Evolutionary conservation across 2,888 invertebrate species (phyloP).

Genomic region (Hedychridium roseum): DNA sequence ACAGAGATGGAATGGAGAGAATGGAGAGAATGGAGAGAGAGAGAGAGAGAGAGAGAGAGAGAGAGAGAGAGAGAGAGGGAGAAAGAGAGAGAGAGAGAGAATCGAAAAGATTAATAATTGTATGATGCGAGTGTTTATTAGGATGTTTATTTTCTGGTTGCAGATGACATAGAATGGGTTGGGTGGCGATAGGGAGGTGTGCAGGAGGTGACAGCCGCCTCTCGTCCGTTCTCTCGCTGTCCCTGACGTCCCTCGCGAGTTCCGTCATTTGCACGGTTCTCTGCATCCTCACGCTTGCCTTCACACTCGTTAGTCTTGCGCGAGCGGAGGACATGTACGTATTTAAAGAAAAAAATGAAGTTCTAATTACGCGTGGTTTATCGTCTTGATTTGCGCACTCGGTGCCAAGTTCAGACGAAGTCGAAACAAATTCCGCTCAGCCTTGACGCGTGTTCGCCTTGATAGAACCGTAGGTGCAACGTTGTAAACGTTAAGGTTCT

Average conservation of each 20-base stretch:
- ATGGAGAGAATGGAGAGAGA: background rate
- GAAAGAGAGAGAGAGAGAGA: background rate
- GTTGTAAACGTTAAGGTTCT: no score
- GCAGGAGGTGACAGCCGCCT: constrained; percentile 62
- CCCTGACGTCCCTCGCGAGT: constrained; percentile 61
- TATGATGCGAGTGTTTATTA: background rate
- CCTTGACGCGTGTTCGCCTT: no score
- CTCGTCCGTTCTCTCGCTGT: constrained; percentile 62
- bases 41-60: constrained; percentile 4
- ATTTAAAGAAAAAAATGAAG: no score
- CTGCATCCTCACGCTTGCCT: constrained; percentile 57
- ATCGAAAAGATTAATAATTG: background rate
- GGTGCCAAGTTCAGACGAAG: no score
- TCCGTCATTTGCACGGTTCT: constrained; percentile 57
- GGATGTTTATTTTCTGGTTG: constrained; percentile 62
- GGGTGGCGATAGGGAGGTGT: constrained; percentile 83
- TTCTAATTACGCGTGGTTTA: no score
- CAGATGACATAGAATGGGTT: constrained; percentile 94
- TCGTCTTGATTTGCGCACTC: no score
- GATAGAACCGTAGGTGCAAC: no score
- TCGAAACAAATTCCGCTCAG: no score
- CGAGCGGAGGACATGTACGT: constrained; percentile 62
- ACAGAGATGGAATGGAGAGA: background rate
- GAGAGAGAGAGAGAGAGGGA: background rate
- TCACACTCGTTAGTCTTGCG: constrained; percentile 58